Conservation (phyloP, 2,113 vertebrate species). For the Archilochus colubris region DNA sequence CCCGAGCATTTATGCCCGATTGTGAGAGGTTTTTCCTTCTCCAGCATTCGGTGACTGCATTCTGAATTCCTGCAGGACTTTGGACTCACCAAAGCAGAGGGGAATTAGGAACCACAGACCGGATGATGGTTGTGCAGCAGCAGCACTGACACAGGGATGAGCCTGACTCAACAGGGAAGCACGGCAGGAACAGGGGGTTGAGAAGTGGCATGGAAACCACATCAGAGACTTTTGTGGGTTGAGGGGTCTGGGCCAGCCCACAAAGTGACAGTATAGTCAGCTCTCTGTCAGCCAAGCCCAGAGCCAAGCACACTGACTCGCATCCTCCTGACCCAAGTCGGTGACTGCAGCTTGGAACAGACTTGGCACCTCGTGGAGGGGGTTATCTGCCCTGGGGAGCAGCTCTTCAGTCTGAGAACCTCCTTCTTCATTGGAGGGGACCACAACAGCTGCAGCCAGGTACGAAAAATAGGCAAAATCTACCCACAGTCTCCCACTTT, state of each 20-base stretch:
- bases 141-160: neutral
- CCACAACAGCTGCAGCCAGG: neutral
- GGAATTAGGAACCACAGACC: neutral
- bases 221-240: neutral
- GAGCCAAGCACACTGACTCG: neutral
- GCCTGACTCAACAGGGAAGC: constrained; percentile 24
- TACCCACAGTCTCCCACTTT: constrained; percentile 4
- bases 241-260: neutral
- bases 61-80: neutral
- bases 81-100: neutral
- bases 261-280: neutral
- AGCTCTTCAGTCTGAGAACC: neutral
- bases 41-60: constrained; percentile 8
- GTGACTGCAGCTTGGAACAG: neutral
- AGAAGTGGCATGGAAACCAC: constrained; percentile 19
- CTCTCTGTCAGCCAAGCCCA: neutral
- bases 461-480: neutral
- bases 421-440: neutral
- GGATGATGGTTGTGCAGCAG: neutral
- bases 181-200: neutral
- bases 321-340: neutral
- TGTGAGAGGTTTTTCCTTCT: neutral
- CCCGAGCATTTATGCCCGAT: neutral
- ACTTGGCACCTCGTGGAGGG: neutral
- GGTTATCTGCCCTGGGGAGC: neutral